Conservation (phyloP, 1,140 invertebrate genomes). For the Zaprionus camerounensis region DNA sequence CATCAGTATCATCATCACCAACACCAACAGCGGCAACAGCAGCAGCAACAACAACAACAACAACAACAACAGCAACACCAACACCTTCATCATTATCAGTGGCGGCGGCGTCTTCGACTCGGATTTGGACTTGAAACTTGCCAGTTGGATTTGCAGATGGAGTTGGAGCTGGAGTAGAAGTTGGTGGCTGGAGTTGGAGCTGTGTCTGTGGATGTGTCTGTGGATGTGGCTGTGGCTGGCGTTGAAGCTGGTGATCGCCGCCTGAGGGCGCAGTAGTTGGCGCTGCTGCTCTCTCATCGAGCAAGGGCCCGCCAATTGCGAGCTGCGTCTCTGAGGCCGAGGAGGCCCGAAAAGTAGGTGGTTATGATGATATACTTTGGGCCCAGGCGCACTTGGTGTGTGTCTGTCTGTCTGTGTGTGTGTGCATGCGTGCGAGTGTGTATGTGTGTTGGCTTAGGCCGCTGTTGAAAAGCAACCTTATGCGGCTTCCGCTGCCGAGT, state of each 20-base stretch:
- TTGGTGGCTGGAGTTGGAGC: not conserved
- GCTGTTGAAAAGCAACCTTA: slow-evolving; percentile 62
- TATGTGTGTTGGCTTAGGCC: slow-evolving; percentile 48
- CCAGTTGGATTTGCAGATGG: slow-evolving; percentile 1
- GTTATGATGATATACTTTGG: slow-evolving; percentile 82
- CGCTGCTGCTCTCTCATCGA: slow-evolving; percentile 42
- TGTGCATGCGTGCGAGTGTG: not conserved
- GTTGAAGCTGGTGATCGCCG: not conserved
- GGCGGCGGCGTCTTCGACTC: slow-evolving; percentile 50
- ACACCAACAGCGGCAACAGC: slow-evolving; percentile 74
- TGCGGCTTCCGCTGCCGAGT: slow-evolving; percentile 57
- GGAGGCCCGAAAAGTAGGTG: slow-evolving; percentile 66
- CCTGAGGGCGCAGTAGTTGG: slow-evolving; percentile 11
- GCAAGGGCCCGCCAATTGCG: slow-evolving; percentile 38
- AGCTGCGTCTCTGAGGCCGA: not conserved
- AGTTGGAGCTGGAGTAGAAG: not conserved
- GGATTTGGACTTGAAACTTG: slow-evolving; percentile 22
- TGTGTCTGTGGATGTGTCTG: not conserved
- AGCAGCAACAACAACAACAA: slow-evolving; percentile 43
- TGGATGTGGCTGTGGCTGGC: not conserved
- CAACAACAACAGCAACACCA: slow-evolving; percentile 54
- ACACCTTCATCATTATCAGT: slow-evolving; percentile 80
- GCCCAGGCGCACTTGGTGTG: not conserved
- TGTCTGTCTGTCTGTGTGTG: not conserved
- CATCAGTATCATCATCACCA: slow-evolving; percentile 74